phyloP scores from a whole-genome alignment of 2,797 vertebrate genomes.

The Premnoplex brunnescens region DNA sequence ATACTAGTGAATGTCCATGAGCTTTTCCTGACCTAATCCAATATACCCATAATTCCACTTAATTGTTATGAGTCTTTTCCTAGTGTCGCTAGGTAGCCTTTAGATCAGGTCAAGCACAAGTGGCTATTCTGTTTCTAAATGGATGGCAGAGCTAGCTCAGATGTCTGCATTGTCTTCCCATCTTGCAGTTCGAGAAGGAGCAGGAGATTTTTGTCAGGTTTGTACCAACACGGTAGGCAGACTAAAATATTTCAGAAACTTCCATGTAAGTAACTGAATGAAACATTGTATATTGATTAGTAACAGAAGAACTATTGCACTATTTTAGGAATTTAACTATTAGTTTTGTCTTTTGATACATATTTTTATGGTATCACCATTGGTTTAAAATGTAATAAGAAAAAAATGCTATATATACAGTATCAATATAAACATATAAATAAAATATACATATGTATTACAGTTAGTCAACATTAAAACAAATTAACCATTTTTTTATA shows the following conservation, averaged over 20 bases:
- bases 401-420: neutral
- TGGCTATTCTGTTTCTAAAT: neutral
- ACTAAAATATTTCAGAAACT: neutral
- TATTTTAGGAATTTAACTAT: neutral
- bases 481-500: neutral
- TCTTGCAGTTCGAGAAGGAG: neutral
- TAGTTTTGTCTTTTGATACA: neutral
- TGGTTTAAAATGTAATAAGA: neutral
- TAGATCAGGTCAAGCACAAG: neutral
- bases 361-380: neutral
- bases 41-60: fast-evolving
- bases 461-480: neutral
- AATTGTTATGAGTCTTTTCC: neutral
- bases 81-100: neutral
- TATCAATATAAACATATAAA: neutral
- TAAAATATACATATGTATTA: neutral
- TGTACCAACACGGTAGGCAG: neutral
- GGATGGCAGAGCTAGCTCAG: neutral
- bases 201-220: neutral
- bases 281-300: neutral
- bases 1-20: neutral
- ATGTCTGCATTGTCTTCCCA: neutral
- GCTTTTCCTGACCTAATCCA: neutral
- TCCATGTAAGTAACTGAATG: neutral
- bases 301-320: neutral